These are phyloP conservation scores for Pseudococcus viburni DNA, from an alignment of 2,888 invertebrate species.

Conservation along the genomic window DNA sequence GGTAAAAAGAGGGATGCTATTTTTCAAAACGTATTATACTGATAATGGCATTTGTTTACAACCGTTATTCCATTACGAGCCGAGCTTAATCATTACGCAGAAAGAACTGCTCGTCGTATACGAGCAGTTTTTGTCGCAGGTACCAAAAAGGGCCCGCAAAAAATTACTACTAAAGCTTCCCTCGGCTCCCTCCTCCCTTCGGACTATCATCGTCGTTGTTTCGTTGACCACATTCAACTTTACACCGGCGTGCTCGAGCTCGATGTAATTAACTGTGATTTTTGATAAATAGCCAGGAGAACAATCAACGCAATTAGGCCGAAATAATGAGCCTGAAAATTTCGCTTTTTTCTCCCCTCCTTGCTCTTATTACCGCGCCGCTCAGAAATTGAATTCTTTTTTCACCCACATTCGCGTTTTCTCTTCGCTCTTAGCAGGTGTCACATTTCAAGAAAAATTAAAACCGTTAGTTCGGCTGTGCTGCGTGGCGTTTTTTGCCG, in stretches of 20 bases:
- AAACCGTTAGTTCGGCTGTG: not conserved
- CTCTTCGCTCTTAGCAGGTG: not conserved
- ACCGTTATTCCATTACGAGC: slow-evolving; percentile 46
- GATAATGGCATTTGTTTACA: slow-evolving; percentile 62
- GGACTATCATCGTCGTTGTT: not conserved
- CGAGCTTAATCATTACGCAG: slow-evolving; percentile 48
- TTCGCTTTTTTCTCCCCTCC: not conserved
- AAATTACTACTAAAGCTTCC: not conserved
- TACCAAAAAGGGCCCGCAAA: slow-evolving; percentile 24
- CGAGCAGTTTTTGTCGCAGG: slow-evolving; percentile 34
- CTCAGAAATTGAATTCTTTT: not conserved
- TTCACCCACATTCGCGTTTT: not conserved
- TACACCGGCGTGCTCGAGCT: not conserved
- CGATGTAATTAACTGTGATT: slow-evolving; percentile 48
- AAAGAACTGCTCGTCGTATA: not conserved
- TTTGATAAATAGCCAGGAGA: slow-evolving; percentile 34
- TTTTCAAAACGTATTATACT: slow-evolving; percentile 61
- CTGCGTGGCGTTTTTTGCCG: not conserved
- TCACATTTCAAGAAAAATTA: slow-evolving; percentile 4
- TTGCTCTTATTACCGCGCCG: not conserved
- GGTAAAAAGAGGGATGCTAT: slow-evolving; percentile 48
- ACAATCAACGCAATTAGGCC: slow-evolving; percentile 51
- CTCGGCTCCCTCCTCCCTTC: not conserved
- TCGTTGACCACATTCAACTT: slow-evolving; percentile 39
- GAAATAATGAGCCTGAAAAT: slow-evolving; percentile 43